These are phyloP conservation scores for Corythornis cristatus DNA, from an alignment of 2,113 vertebrate genomes.

Conservation along the genomic window DNA sequence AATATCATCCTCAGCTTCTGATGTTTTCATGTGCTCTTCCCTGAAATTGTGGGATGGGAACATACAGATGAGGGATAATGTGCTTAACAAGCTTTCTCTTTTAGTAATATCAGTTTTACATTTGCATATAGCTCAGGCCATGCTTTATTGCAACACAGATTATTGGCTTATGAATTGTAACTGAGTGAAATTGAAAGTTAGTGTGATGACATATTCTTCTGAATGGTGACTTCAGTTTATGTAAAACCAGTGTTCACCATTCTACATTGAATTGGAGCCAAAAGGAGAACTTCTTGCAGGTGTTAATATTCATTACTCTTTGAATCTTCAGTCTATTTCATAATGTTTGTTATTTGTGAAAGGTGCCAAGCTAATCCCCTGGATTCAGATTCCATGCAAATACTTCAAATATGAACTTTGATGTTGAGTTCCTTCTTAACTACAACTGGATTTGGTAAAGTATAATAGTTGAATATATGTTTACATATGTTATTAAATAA, in stretches of 20 bases:
- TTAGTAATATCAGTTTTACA: background rate
- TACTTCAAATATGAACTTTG: background rate
- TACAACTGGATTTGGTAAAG: background rate
- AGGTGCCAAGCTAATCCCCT: background rate
- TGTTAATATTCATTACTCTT: background rate
- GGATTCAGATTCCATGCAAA: background rate
- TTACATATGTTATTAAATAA: background rate
- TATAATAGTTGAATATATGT: background rate
- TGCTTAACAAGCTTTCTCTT: background rate
- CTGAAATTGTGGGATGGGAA: conserved; percentile 52
- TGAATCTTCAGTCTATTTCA: background rate
- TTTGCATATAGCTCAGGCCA: background rate
- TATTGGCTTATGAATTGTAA: background rate
- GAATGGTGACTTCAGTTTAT: background rate
- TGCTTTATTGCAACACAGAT: background rate
- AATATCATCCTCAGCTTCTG: conserved; percentile 53
- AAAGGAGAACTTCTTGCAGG: background rate
- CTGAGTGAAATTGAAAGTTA: background rate
- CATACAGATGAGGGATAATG: conserved; percentile 22
- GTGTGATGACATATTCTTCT: background rate
- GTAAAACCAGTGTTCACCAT: background rate
- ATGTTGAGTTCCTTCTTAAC: background rate
- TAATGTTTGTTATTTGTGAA: background rate
- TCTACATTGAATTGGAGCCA: background rate
- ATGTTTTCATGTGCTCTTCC: conserved; percentile 28